A percentile compares a stretch with the other conserved stretches of the same genome.
These are phyloP conservation scores for Paragorgia papillata DNA, from an alignment of 92 coral and sea anemone species.

Conservation along the genomic window DNA sequence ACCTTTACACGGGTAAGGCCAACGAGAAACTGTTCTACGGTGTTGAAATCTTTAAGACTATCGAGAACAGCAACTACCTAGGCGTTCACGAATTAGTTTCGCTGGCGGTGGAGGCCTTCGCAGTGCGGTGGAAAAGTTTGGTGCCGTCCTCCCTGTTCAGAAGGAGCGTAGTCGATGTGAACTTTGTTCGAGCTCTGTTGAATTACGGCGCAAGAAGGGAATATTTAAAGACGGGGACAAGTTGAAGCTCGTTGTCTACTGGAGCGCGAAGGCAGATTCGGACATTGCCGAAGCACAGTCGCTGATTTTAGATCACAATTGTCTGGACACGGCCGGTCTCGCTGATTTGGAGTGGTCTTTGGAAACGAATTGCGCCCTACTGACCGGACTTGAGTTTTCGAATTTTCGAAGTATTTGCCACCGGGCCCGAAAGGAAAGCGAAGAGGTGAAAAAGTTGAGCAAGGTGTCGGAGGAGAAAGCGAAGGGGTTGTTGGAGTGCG, in stretches of 20 bases:
- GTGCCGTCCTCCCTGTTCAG: conserved; percentile 76
- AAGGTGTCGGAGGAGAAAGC: conserved; percentile 74
- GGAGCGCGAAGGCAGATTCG: conserved; percentile 78
- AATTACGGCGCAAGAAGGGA: conserved; percentile 80
- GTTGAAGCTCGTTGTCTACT: conserved; percentile 72
- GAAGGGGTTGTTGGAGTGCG: conserved; percentile 80
- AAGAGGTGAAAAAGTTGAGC: conserved; percentile 65
- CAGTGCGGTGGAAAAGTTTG: conserved; percentile 83
- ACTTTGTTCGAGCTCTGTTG: conserved; percentile 72
- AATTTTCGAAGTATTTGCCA: conserved; percentile 73
- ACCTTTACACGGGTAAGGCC: conserved; percentile 79
- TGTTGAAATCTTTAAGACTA: conserved; percentile 77
- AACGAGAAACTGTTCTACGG: conserved; percentile 71
- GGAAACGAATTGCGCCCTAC: conserved; percentile 67
- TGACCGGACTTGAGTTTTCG: conserved; percentile 64
- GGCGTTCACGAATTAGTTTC: conserved; percentile 73
- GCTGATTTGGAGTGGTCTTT: conserved; percentile 90
- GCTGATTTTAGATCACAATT: conserved; percentile 67
- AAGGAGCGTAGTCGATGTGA: conserved; percentile 78
- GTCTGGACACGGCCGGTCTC: conserved; percentile 77
- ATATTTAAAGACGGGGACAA: conserved; percentile 83
- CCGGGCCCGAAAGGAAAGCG: conserved; percentile 74
- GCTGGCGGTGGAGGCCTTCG: conserved; percentile 78
- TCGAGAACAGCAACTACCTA: conserved; percentile 78
- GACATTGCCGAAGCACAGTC: conserved; percentile 70